Evolutionary conservation across 2,113 vertebrate species (phyloP).

Genomic region (Sylvietta virens): DNA sequence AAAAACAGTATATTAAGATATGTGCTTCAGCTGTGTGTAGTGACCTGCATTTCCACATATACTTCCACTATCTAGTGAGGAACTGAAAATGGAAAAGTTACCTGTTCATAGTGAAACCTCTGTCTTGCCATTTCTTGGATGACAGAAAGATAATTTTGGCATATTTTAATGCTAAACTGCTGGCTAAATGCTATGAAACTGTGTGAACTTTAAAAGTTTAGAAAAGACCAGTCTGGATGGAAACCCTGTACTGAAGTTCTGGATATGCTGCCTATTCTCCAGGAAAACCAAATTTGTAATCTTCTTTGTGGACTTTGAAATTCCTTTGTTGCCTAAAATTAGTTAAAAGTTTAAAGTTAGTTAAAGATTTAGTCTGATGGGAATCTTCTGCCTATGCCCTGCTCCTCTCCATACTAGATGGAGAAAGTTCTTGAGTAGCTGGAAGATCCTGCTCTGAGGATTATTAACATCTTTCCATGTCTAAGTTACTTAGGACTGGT

Average conservation of each 20-base stretch:
- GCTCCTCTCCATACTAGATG: not conserved
- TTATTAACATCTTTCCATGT: not conserved
- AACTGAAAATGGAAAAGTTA: not conserved
- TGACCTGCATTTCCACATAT: not conserved
- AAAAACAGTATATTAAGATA: not conserved
- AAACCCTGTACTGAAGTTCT: not conserved
- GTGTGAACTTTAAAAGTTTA: not conserved
- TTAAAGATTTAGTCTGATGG: not conserved
- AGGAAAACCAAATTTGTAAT: not conserved
- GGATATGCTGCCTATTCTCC: not conserved
- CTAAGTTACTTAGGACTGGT: not conserved
- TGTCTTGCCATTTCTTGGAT: not conserved
- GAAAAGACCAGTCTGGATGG: not conserved
- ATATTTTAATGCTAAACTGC: not conserved
- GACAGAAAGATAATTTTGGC: not conserved
- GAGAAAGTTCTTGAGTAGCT: not conserved
- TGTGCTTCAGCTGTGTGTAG: not conserved
- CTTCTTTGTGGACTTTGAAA: not conserved
- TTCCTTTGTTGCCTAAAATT: not conserved
- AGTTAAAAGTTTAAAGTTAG: too few relatives aligned
- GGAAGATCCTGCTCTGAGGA: not conserved
- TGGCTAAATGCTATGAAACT: not conserved
- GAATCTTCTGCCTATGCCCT: not conserved
- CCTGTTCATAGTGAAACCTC: not conserved
- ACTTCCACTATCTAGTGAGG: not conserved